Evolutionary conservation across 2,888 invertebrate species (phyloP).

Genomic region (Rhingia rostrata): DNA sequence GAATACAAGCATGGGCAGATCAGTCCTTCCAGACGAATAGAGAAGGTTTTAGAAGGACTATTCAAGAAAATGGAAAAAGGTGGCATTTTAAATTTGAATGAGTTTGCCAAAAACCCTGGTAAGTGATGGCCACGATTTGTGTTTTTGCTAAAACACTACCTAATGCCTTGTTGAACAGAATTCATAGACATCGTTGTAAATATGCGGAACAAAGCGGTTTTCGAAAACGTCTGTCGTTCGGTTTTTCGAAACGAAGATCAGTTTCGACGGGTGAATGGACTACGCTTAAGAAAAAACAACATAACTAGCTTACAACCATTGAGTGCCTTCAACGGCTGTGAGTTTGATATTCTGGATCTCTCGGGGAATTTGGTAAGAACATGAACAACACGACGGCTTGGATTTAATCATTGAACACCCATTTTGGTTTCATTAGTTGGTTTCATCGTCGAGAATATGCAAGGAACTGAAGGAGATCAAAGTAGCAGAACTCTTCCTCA

Average conservation of each 20-base stretch:
- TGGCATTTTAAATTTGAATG: conserved; percentile 78
- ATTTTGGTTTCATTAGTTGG: conserved; percentile 76
- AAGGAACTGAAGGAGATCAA: conserved; percentile 77
- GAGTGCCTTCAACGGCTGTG: conserved; percentile 77
- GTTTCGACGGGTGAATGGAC: conserved; percentile 77
- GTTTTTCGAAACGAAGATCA: conserved; percentile 79
- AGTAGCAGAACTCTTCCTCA: conserved; percentile 77
- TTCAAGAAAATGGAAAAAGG: conserved; percentile 77
- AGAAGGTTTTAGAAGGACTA: conserved; percentile 75
- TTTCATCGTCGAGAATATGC: conserved; percentile 77
- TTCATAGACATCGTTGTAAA: conserved; percentile 77
- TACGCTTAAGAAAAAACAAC: conserved; percentile 78
- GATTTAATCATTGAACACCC: conserved; percentile 9
- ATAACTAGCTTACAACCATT: conserved; percentile 77
- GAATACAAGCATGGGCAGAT: conserved; percentile 78
- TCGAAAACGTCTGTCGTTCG: conserved; percentile 78
- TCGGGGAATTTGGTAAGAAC: conserved; percentile 77
- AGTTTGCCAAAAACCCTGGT: conserved; percentile 76
- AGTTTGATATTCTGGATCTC: conserved; percentile 78
- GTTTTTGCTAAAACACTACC: neutral
- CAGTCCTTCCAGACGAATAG: conserved; percentile 77
- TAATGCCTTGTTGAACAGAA: conserved; percentile 18
- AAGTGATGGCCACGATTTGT: neutral
- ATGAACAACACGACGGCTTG: neutral
- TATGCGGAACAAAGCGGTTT: conserved; percentile 77